phyloP scores from a whole-genome alignment of 2,888 invertebrate species.

The Vannuccia rotundouncinata region DNA sequence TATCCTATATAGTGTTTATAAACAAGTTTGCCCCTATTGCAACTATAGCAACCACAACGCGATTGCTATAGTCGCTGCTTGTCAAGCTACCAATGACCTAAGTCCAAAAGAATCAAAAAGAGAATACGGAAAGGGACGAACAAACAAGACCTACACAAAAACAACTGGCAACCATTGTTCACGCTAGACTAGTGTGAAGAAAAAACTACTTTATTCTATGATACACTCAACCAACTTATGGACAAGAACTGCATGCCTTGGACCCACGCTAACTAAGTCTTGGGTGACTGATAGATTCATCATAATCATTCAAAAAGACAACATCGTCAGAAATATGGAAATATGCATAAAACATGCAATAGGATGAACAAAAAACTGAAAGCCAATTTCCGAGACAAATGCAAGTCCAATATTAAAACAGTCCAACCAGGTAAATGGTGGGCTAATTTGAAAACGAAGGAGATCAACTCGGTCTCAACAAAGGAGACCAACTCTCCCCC shows the following conservation, averaged over 20 bases:
- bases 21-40: too few species aligned
- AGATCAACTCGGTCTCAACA: neutral
- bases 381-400: conserved; percentile 11
- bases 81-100: too few species aligned
- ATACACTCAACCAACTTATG: conserved; percentile 11
- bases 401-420: conserved; percentile 1
- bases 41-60: too few species aligned
- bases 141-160: too few species aligned
- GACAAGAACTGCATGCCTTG: neutral
- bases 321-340: neutral
- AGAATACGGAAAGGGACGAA: too few species aligned
- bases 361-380: neutral
- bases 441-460: neutral
- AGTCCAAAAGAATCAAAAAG: too few species aligned
- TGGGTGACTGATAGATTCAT: conserved; percentile 2
- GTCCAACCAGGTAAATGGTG: neutral
- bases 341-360: neutral
- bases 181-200: neutral
- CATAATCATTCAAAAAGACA: conserved; percentile 2
- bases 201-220: conserved; percentile 12
- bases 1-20: too few species aligned
- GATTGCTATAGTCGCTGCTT: too few species aligned
- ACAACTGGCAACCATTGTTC: conserved; percentile 9
- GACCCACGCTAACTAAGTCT: conserved; percentile 7
- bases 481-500: conserved; percentile 2